A percentile compares a stretch with the other conserved stretches of the same genome.
Evolutionary conservation across 2,797 vertebrate species (phyloP).

Genomic region (Melanotaenia pygmaea): DNA sequence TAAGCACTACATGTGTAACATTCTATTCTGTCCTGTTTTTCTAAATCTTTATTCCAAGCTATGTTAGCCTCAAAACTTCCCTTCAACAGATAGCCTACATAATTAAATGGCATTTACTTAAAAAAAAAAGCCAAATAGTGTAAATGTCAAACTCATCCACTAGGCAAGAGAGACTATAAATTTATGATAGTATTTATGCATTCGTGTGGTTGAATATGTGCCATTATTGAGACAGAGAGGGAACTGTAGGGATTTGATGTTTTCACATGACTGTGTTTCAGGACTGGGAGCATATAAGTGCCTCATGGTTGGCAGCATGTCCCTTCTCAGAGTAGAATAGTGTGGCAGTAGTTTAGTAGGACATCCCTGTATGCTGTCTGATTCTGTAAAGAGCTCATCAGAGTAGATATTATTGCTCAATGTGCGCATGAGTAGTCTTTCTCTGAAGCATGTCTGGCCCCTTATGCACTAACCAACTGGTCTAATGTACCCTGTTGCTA

Average conservation of each 20-base stretch:
- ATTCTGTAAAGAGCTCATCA: slow-evolving; percentile 58
- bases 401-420: slow-evolving; percentile 75
- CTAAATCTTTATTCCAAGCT: neutral
- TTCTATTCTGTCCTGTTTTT: neutral
- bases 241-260: slow-evolving; percentile 1
- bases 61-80: neutral
- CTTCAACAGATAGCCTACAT: neutral
- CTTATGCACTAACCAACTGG: slow-evolving; percentile 67
- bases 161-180: neutral
- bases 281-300: slow-evolving; percentile 25
- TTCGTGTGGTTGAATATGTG: neutral
- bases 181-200: slow-evolving; percentile 1
- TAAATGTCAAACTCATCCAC: neutral
- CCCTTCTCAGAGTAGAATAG: slow-evolving; percentile 23
- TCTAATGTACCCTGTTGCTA: slow-evolving; percentile 73
- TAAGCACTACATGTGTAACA: neutral
- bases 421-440: slow-evolving; percentile 65
- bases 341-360: slow-evolving; percentile 60
- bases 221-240: neutral
- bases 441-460: slow-evolving; percentile 59
- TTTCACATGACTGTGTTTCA: neutral
- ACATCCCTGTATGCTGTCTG: slow-evolving; percentile 58
- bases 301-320: slow-evolving; percentile 31
- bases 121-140: neutral
- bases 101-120: too few relatives aligned